Evolutionary conservation across 2,797 vertebrate species (phyloP).

Genomic region (Vespertilio murinus): DNA sequence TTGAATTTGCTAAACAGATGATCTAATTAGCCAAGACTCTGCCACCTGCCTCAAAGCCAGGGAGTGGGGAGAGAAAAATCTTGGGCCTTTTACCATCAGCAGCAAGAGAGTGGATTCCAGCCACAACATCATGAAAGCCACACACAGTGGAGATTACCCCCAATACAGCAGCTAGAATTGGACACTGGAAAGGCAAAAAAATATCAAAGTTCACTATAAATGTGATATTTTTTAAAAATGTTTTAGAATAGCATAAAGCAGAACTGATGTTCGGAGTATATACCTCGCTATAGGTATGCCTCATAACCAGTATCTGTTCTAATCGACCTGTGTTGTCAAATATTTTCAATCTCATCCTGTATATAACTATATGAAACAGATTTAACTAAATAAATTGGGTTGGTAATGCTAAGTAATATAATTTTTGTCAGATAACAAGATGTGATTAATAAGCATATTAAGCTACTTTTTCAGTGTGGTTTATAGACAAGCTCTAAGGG

Average conservation of each 20-base stretch:
- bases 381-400: not conserved
- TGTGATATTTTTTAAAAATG: not conserved
- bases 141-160: not conserved
- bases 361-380: not conserved
- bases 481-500: not conserved
- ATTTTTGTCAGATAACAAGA: constrained; percentile 8
- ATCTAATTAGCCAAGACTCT: not conserved
- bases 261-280: not conserved
- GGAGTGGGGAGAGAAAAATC: not conserved
- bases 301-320: not conserved
- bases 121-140: not conserved
- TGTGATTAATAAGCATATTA: not conserved
- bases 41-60: not conserved
- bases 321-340: not conserved
- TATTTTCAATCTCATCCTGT: not conserved
- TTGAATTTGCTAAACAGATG: not conserved
- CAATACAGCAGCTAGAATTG: not conserved
- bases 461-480: not conserved
- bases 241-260: not conserved
- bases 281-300: not conserved
- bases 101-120: not conserved
- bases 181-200: not conserved
- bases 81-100: not conserved
- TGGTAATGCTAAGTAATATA: not conserved
- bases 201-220: not conserved